Percentiles rank a stretch among this genome's conserved stretches.
phyloP scores from a whole-genome alignment of 2,797 vertebrate genomes.

The Sorex maritimensis region DNA sequence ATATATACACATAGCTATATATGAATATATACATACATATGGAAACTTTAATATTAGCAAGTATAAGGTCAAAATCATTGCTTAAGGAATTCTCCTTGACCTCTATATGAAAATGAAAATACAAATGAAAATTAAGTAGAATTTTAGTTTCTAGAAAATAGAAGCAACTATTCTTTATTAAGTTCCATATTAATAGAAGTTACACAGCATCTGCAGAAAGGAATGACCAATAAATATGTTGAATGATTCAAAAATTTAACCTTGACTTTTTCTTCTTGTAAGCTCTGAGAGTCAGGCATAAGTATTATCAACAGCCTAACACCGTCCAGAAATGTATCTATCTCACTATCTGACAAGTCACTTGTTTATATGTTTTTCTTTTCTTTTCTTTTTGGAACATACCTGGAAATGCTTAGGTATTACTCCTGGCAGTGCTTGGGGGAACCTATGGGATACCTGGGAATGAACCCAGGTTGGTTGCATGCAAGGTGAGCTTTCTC shows the following conservation, averaged over 20 bases:
- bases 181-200: no score
- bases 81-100: background rate
- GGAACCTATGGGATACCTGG: no score
- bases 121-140: background rate
- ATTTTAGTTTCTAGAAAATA: background rate
- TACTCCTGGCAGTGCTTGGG: no score
- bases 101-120: background rate
- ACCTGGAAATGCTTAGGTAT: no score
- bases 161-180: background rate
- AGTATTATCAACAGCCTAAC: background rate
- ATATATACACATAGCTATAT: no score
- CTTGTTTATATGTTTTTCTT: background rate
- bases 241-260: constrained; percentile 11
- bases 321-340: background rate
- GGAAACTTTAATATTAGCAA: background rate
- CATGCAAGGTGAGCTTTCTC: no score
- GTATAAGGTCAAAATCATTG: background rate
- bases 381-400: no score
- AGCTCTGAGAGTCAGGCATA: background rate
- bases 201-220: background rate
- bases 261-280: background rate
- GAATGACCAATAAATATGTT: background rate
- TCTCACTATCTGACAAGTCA: background rate
- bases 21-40: no score
- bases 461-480: no score